phyloP scores from a whole-genome alignment of 2,113 vertebrate genomes.

The Vanacampus margaritifer region DNA sequence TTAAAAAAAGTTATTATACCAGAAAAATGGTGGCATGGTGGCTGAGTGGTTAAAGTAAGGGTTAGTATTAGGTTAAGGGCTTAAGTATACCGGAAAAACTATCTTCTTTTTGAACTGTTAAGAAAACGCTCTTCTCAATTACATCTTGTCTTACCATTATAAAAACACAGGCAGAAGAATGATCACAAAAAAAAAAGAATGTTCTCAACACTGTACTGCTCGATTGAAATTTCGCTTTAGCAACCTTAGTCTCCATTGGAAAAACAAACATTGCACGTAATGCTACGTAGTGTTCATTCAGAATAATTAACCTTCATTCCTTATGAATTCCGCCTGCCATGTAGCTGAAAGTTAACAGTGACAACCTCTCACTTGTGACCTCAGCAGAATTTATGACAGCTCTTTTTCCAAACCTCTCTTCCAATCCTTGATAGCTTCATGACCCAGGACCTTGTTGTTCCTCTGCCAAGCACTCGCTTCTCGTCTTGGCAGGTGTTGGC shows the following conservation, averaged over 20 bases:
- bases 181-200: too few relatives aligned
- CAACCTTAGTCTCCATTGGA: neutral
- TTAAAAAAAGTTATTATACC: too few relatives aligned
- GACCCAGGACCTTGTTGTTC: conserved; percentile 5
- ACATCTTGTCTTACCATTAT: too few relatives aligned
- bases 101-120: too few relatives aligned
- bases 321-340: conserved; percentile 27
- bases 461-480: neutral
- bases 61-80: too few relatives aligned
- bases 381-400: neutral
- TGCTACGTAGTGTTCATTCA: neutral
- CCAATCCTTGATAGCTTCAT: neutral
- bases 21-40: too few relatives aligned
- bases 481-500: conserved; percentile 12
- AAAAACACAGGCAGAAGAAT: too few relatives aligned
- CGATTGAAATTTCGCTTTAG: too few relatives aligned
- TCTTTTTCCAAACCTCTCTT: conserved; percentile 13
- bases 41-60: too few relatives aligned
- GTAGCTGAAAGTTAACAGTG: conserved; percentile 19
- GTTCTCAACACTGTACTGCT: too few relatives aligned
- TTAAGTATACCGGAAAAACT: too few relatives aligned
- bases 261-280: neutral
- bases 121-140: too few relatives aligned
- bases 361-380: conserved; percentile 16
- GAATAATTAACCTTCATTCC: conserved; percentile 21